These are phyloP conservation scores for Sericinus montela DNA, from an alignment of 2,888 invertebrate genomes.

Conservation along the genomic window DNA sequence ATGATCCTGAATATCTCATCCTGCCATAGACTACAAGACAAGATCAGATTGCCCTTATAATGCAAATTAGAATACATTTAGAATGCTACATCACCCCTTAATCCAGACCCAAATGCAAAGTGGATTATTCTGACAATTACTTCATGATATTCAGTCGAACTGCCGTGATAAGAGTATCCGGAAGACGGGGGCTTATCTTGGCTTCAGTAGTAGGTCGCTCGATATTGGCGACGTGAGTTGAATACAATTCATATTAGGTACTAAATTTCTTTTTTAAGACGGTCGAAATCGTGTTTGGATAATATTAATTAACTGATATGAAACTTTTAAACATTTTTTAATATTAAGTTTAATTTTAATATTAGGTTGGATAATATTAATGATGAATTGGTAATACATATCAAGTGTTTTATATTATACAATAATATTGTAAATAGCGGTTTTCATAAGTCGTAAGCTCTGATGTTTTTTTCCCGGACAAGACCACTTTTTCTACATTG, in stretches of 20 bases:
- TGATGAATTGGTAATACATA: no score
- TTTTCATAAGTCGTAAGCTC: no score
- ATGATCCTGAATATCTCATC: no score
- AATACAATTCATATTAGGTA: slow-evolving; percentile 33
- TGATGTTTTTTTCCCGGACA: no score
- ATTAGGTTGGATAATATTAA: no score
- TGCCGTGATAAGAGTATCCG: slow-evolving; percentile 31
- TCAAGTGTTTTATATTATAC: no score
- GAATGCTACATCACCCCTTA: not conserved
- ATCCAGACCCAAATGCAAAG: slow-evolving; percentile 13
- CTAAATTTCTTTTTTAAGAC: slow-evolving; percentile 9
- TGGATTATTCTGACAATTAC: slow-evolving; percentile 26
- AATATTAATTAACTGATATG: slow-evolving; percentile 1
- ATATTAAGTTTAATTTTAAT: no score
- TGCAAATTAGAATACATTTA: slow-evolving; percentile 6
- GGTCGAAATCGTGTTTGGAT: slow-evolving; percentile 5
- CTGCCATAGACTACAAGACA: no score
- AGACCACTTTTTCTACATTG: no score
- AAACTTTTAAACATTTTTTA: no score
- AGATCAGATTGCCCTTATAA: not conserved
- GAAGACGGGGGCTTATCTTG: slow-evolving; percentile 37
- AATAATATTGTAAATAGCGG: no score
- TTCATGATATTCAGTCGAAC: slow-evolving; percentile 28
- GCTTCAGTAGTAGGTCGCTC: slow-evolving; percentile 48
- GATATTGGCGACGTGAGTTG: slow-evolving; percentile 51